Evolutionary conservation across 1,140 invertebrate genomes (phyloP).

Genomic region (Orussus abietinus): DNA sequence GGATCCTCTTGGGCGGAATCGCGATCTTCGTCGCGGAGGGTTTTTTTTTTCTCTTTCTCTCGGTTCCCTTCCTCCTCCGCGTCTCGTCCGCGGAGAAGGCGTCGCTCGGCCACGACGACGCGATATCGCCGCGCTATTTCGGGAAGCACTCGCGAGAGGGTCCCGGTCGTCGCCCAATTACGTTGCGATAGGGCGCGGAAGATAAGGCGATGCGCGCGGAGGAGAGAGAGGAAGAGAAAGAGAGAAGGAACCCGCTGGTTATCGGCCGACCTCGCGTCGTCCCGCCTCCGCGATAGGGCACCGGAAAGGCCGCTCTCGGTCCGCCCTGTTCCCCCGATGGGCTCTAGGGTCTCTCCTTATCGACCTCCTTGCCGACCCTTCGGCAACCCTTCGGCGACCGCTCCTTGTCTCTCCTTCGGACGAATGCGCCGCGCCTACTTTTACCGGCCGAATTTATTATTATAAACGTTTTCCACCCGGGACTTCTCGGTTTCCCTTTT

Average conservation of each 20-base stretch:
- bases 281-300: conserved; percentile 28
- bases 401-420: background rate
- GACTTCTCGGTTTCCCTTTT: background rate
- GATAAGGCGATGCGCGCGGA: conserved; percentile 18
- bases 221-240: conserved; percentile 3
- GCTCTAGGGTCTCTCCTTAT: background rate
- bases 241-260: conserved; percentile 13
- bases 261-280: conserved; percentile 31
- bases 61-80: background rate
- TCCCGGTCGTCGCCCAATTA: conserved; percentile 12
- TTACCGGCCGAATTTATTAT: too few relatives aligned
- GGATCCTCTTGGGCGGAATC: too few relatives aligned
- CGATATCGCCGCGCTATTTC: conserved; percentile 26
- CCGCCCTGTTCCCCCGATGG: conserved; percentile 6
- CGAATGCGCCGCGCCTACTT: too few relatives aligned
- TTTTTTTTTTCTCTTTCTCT: conserved; percentile 1
- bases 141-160: conserved; percentile 25
- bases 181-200: conserved; percentile 9
- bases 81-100: background rate
- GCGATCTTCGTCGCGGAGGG: too few relatives aligned
- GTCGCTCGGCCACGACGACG: too few relatives aligned
- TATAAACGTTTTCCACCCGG: too few relatives aligned
- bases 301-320: conserved; percentile 9
- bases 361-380: background rate
- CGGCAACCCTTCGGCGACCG: background rate